Base-by-base conservation (phyloP, 2,797 vertebrate genomes). In the Anguilla megastoma region DNA sequence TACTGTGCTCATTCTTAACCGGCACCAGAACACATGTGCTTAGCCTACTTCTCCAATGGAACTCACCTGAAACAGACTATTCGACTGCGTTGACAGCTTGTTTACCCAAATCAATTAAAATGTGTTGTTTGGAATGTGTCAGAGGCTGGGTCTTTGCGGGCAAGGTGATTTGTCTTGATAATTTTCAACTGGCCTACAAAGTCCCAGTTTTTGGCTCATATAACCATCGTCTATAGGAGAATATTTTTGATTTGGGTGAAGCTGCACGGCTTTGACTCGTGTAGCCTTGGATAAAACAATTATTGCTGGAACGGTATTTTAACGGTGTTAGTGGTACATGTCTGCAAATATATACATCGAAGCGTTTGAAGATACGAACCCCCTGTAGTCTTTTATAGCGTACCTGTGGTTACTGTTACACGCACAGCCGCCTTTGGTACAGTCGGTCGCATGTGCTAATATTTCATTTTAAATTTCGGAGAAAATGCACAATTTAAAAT, bases 111-210 rank as follows among this genome's bases (percentile, higher is more conserved):
- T 76, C 71, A 76, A 30, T 76, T 12, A 76, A 76, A 76, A 36
- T 85, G 33, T 69, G 60, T 71, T 63, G 9, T 4, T 85, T 41
- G 56, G 69, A 87, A 90, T 96, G 97, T 93, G 96, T 93, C 94
- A 96, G 97, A 97, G 95, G 92, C 94, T 97, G 98, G 98, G 98
- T 98, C 98, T 98, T 98, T 98, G 97, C 96, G 97, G 97, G 98
- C 98, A 97, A 98, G 97, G 97, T 98, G 98, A 98, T 96, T 96
- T 91, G 41, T 86, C 92, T 95, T 95, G 93, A 93, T 96, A 94
- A 95, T 91, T 94, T 96, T 98, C 98, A 98, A 99, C 98, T 98
- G 98, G 98, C 98, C 98, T 98, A 98, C 98, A 98, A 99, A 99
- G 98, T 99, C 98, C 98, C 98, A 98, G 98, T 98, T 95, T 97